Base-by-base conservation (phyloP, 2,113 vertebrate genomes). In the Megaleporinus macrocephalus region DNA sequence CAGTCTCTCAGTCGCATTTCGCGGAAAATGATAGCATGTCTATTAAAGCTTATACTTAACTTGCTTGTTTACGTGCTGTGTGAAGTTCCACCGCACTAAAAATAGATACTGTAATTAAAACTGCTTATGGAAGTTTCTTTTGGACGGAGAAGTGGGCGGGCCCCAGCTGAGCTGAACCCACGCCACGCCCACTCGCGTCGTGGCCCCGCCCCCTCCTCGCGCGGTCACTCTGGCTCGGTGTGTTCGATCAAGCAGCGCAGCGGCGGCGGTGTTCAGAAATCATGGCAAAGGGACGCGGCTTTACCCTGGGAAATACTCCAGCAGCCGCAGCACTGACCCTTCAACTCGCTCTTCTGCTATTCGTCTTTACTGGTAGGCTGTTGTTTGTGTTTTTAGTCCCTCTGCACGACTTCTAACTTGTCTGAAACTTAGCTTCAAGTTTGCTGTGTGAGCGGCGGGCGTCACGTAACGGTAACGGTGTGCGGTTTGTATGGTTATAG, bases 351-450 rank as follows among this genome's bases (percentile, higher is more conserved):
- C 72, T 94, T 73, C 61, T 88, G 80, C n/a, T 93, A 0, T 85
- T 62, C 81, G 89, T 90, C 85, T 75, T 90, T 15, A 80, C 86
- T 30, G 88, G 94, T 95, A 87, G 93, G 94, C 92, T 71, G n/a
- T 92, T 70, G 18, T 63, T 51, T 24, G 29, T 2, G 33, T 7
- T 24, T 14, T 53, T 15, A 27, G 29, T 12, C 57, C 49, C 41
- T 26, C 4, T 20, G 27, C 10, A 13, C 16, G 16, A 3, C 18
- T 24, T 70, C 36, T 70, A 44, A 70, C 53, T 70, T 30, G 70
- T 13, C 18, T 74, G 10, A 81, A 44, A 44, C 41, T 44, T 44
- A 44, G 41, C 41, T 44, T 11, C 41, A 44, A 81, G 59, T 82
- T 81, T 49, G 63, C 63, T 51, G 29, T 63, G 53, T 53, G 70